Percentiles rank a stretch among this genome's conserved stretches.
Evolutionary conservation across 2,113 vertebrate genomes (phyloP).

Genomic region (Campylomormyrus tamandua): DNA sequence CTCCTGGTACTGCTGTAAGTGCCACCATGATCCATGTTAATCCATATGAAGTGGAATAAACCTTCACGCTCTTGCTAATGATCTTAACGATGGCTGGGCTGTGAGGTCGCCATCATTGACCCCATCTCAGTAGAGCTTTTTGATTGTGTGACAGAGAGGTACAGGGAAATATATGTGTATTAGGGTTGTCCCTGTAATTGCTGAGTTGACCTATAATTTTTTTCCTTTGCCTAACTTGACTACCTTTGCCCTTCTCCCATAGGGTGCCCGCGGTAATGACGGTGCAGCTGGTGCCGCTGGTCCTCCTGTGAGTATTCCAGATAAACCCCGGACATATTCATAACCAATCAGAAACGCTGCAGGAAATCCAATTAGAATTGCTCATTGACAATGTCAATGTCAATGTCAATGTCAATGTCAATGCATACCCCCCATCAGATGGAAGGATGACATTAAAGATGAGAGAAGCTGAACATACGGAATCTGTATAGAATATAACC

Average conservation of each 20-base stretch:
- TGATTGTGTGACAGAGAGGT: neutral
- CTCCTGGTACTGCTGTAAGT: conserved; percentile 87
- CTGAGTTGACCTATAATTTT: neutral
- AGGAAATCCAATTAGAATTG: neutral
- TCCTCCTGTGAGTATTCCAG: conserved; percentile 73
- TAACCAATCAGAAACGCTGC: neutral
- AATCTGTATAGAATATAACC: neutral
- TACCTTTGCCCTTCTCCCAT: neutral
- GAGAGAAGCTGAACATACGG: neutral
- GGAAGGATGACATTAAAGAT: neutral
- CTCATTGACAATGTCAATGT: neutral
- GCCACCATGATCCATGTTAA: neutral
- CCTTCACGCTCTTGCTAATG: neutral
- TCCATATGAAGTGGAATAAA: too few relatives aligned
- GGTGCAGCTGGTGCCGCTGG: conserved; percentile 86
- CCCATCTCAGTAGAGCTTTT: neutral
- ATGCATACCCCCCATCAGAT: neutral
- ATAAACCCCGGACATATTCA: neutral
- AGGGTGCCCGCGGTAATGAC: conserved; percentile 97
- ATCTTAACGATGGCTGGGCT: neutral
- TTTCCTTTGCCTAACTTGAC: neutral
- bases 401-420: neutral
- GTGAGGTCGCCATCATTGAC: neutral
- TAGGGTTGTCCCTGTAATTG: neutral
- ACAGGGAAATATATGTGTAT: neutral